Conservation (phyloP, 2,888 invertebrate species). For the Amphipyra tragopoginis region DNA sequence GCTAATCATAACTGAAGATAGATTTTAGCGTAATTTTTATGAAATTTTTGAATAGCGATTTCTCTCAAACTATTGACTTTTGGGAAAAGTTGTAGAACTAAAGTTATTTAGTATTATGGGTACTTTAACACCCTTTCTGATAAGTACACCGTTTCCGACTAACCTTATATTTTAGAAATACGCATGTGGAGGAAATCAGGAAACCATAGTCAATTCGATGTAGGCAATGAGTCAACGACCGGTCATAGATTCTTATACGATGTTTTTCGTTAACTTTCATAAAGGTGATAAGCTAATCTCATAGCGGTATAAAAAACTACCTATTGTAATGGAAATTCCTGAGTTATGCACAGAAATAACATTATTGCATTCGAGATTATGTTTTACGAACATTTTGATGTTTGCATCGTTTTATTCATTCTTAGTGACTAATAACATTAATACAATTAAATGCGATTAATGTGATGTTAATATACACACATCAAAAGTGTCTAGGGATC, state of each 20-base stretch:
- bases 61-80: too few species aligned
- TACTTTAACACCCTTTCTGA: too few species aligned
- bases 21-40: too few species aligned
- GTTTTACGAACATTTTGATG: conserved; percentile 8
- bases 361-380: neutral
- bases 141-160: too few species aligned
- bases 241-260: conserved; percentile 8
- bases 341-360: conserved; percentile 5
- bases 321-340: conserved; percentile 2
- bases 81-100: too few species aligned
- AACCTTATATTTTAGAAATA: too few species aligned
- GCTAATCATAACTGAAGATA: too few species aligned
- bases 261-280: conserved; percentile 27
- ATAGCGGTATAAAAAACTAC: conserved; percentile 2
- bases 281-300: conserved; percentile 23
- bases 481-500: too few species aligned
- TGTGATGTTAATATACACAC: too few species aligned
- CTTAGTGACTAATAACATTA: neutral
- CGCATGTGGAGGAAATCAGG: neutral
- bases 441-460: neutral
- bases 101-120: too few species aligned
- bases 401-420: conserved; percentile 1
- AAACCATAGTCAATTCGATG: neutral
- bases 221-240: conserved; percentile 16
- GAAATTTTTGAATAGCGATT: too few species aligned